These are phyloP conservation scores for Propithecus deckenii DNA, from an alignment of 2,797 vertebrate species.

Conservation along the genomic window DNA sequence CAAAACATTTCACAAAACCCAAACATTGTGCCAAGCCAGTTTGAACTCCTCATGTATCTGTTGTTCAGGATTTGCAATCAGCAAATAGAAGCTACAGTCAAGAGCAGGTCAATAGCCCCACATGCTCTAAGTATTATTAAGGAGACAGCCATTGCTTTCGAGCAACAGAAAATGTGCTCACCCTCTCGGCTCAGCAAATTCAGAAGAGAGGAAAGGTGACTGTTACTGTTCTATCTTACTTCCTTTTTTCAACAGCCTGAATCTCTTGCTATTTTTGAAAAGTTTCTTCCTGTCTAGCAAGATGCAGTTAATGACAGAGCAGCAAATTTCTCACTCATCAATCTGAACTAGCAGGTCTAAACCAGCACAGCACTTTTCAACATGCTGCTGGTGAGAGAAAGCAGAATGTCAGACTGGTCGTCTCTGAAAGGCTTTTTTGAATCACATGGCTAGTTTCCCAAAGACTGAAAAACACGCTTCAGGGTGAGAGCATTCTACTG, in stretches of 20 bases:
- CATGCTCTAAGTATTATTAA: background rate
- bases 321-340: constrained; percentile 57
- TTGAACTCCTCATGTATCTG: background rate
- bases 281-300: constrained; percentile 56
- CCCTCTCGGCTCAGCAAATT: background rate
- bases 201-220: background rate
- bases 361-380: constrained; percentile 22
- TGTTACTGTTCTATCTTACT: background rate
- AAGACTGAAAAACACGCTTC: background rate
- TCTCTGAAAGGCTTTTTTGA: constrained; percentile 25
- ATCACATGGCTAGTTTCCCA: background rate
- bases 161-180: background rate
- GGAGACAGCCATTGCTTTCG: background rate
- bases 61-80: background rate
- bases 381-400: background rate
- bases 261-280: constrained; percentile 55
- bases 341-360: constrained; percentile 31
- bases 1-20: background rate
- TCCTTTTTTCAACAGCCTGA: background rate
- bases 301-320: constrained; percentile 51
- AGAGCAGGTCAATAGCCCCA: background rate
- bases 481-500: background rate
- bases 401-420: background rate
- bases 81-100: background rate
- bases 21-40: background rate